A percentile compares a stretch with the other conserved stretches of the same genome.
phyloP scores from a whole-genome alignment of 2,113 vertebrate genomes.

The Ancistrus triradiatus region DNA sequence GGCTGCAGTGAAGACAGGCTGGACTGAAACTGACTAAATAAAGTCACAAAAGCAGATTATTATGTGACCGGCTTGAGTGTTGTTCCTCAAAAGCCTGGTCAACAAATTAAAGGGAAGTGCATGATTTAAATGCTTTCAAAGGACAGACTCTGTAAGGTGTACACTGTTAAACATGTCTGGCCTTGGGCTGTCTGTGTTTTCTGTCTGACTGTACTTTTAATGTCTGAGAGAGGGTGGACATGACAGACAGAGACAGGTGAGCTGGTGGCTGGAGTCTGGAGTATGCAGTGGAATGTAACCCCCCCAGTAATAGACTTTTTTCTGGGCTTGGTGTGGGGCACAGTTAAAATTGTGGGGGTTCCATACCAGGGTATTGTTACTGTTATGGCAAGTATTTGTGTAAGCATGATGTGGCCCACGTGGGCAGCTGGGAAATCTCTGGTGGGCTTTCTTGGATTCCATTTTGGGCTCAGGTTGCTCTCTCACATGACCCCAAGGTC shows the following conservation, averaged over 20 bases:
- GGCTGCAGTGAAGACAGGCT: too few species aligned
- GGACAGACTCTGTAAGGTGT: not conserved
- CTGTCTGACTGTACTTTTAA: not conserved
- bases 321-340: slow-evolving; percentile 48
- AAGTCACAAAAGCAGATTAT: too few species aligned
- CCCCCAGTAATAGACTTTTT: slow-evolving; percentile 44
- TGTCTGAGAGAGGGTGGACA: not conserved
- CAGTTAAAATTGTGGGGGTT: slow-evolving; percentile 53
- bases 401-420: slow-evolving; percentile 54
- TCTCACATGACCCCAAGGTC: slow-evolving; percentile 59
- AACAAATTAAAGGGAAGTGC: too few species aligned
- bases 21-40: too few species aligned
- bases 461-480: slow-evolving; percentile 63
- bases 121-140: too few species aligned
- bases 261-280: slow-evolving; percentile 39
- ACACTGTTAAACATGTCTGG: not conserved
- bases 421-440: slow-evolving; percentile 57
- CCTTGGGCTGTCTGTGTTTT: not conserved
- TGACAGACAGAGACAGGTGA: slow-evolving; percentile 62
- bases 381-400: slow-evolving; percentile 62
- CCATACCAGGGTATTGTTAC: slow-evolving; percentile 62
- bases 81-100: too few species aligned
- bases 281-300: slow-evolving; percentile 51
- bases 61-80: too few species aligned
- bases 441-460: slow-evolving; percentile 49